These are phyloP conservation scores for Portevinia maculata DNA, from an alignment of 2,888 invertebrate species.

Conservation along the genomic window DNA sequence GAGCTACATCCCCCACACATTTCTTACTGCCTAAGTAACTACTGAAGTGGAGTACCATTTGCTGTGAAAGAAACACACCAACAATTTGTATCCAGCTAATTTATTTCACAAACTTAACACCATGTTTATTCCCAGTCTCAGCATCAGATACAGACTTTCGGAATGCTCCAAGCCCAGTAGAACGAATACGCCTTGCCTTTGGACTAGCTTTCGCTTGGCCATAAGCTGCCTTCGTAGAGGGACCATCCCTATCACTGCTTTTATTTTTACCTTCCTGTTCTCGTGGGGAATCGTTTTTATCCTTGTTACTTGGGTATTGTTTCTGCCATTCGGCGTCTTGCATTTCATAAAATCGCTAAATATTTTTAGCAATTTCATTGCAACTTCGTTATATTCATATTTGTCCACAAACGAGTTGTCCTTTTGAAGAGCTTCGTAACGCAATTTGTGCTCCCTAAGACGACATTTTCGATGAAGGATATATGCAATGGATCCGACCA, in stretches of 20 bases:
- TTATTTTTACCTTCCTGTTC: neutral
- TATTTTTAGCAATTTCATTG: constrained; percentile 13
- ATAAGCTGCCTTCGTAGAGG: neutral
- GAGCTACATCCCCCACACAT: constrained; percentile 78
- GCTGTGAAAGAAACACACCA: neutral
- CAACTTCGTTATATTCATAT: constrained; percentile 29
- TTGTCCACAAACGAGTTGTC: constrained; percentile 24
- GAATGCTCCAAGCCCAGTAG: constrained; percentile 7
- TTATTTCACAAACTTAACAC: constrained; percentile 6
- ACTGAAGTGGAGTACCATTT: neutral
- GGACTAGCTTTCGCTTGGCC: neutral
- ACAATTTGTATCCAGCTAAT: neutral
- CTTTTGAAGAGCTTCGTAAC: neutral
- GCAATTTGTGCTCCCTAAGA: constrained; percentile 2
- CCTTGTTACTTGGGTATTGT: neutral
- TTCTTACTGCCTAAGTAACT: neutral
- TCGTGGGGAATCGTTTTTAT: neutral
- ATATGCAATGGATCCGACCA: constrained; percentile 1
- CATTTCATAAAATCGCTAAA: constrained; percentile 20
- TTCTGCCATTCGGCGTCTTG: constrained; percentile 27
- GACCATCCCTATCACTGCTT: neutral
- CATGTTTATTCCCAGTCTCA: constrained; percentile 5
- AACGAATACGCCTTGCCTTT: constrained; percentile 1
- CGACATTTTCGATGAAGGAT: constrained; percentile 18
- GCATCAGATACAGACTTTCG: constrained; percentile 6